These are phyloP conservation scores for Timema cristinae DNA, from an alignment of 2,888 invertebrate genomes.

Conservation along the genomic window DNA sequence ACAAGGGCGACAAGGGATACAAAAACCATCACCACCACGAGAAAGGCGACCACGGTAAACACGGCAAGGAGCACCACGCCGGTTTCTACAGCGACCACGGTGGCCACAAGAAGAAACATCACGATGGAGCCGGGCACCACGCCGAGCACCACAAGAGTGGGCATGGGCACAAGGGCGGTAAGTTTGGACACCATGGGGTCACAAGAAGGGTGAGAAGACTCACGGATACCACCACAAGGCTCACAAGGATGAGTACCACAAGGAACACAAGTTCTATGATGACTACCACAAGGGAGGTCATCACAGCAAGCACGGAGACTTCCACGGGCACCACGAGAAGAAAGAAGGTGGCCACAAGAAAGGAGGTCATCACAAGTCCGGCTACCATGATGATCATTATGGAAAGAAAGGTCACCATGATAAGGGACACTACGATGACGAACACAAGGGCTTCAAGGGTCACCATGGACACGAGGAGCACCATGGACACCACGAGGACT, in stretches of 20 bases:
- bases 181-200: conserved; percentile 67
- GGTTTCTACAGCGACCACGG: conserved; percentile 59
- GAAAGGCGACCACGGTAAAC: conserved; percentile 70
- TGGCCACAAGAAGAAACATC: conserved; percentile 60
- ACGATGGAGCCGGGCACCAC: conserved; percentile 60
- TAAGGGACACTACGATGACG: conserved; percentile 75
- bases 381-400: conserved; percentile 70
- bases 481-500: conserved; percentile 67
- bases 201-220: conserved; percentile 80
- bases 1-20: conserved; percentile 76
- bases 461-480: conserved; percentile 74
- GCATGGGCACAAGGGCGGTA: conserved; percentile 63
- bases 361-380: conserved; percentile 75
- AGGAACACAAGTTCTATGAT: conserved; percentile 82
- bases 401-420: conserved; percentile 77
- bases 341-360: conserved; percentile 79
- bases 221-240: conserved; percentile 83
- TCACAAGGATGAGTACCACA: conserved; percentile 80
- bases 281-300: conserved; percentile 78
- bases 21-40: conserved; percentile 73
- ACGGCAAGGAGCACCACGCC: conserved; percentile 72
- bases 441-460: conserved; percentile 74
- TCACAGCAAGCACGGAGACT: conserved; percentile 73
- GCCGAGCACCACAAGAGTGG: conserved; percentile 64
- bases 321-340: conserved; percentile 71